phyloP scores from a whole-genome alignment of 1,140 invertebrate genomes.

The Macrosteles quadrilineatus region DNA sequence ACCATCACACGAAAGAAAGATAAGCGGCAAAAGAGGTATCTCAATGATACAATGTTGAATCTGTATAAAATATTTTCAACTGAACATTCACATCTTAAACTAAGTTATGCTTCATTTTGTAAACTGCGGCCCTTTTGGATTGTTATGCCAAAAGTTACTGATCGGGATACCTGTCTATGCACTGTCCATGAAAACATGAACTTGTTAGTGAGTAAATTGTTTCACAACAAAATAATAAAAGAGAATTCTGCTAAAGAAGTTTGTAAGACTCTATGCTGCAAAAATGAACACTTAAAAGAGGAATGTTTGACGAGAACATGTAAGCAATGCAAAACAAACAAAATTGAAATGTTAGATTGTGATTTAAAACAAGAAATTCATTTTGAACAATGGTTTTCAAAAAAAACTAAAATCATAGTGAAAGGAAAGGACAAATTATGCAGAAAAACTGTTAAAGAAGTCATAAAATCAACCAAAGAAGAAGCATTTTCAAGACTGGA shows the following conservation, averaged over 20 bases:
- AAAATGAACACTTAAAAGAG: conserved; percentile 14
- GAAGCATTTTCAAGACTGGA: neutral
- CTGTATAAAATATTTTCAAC: neutral
- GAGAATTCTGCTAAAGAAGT: neutral
- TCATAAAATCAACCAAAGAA: neutral
- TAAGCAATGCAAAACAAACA: neutral
- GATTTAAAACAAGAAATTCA: neutral
- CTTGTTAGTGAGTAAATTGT: neutral
- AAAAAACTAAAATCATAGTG: neutral
- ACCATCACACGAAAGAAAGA: conserved; percentile 28
- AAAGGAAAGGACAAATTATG: neutral
- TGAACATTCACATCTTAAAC: too few species aligned
- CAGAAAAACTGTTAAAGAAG: neutral
- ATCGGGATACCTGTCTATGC: conserved; percentile 33
- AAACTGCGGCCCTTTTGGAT: conserved; percentile 32
- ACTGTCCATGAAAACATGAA: neutral
- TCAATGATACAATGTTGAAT: conserved; percentile 28
- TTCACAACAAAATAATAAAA: neutral
- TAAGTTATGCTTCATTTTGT: conserved; percentile 26
- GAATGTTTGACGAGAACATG: neutral
- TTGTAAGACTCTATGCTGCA: neutral
- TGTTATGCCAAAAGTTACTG: neutral
- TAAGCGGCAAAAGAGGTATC: conserved; percentile 31
- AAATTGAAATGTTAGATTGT: neutral
- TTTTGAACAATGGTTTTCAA: neutral